Base-by-base conservation (phyloP, 2,888 invertebrate species). In the Stratiomys singularior region DNA sequence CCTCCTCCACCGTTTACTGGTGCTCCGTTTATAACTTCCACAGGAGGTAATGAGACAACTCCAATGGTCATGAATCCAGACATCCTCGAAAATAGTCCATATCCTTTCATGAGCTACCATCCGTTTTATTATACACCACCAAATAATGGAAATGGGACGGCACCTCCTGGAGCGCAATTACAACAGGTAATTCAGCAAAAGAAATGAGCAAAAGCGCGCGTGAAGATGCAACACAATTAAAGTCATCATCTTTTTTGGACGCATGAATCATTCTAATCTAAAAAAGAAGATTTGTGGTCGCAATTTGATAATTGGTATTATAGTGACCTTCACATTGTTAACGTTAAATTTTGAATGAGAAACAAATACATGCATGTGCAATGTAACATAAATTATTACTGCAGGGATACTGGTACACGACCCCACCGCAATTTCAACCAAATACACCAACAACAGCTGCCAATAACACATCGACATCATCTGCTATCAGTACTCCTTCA, bases 341-440 rank as follows among this genome's bases (percentile, higher is more conserved):
- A n/a, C n/a, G n/a, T n/a, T n/a, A n/a, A n/a, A n/a, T n/a, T n/a
- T n/a, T n/a, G n/a, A n/a, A n/a, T n/a, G n/a, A 18, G 21, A 30
- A 15, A 74, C 58, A 28, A 23, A 23, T 18, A 23, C 13, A 4
- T 25, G 5, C 7, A 18, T 46, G 13, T 15, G 3, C 21, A 7
- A 37, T 37, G 9, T 5, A 37, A 37, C 37, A 37, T 37, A 37
- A 9, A 5, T 37, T 37, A 9, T 23, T 60, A 25, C n/a, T 18
- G 15, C 9, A 82, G 82, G 81, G 79, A 47, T 82, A 81, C 30
- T 82, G 82, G 82, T 81, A 80, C 60, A 69, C 82, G 4, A 79
- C 80, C 30, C 76, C 80, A 37, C 76, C 79, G 2, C 80, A 80
- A 78, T 47, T 77, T 28, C 80, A 79, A 9, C 76, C 80, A 7